These are phyloP conservation scores for Tinamus major DNA, from an alignment of 2,797 vertebrate species.

Conservation along the genomic window DNA sequence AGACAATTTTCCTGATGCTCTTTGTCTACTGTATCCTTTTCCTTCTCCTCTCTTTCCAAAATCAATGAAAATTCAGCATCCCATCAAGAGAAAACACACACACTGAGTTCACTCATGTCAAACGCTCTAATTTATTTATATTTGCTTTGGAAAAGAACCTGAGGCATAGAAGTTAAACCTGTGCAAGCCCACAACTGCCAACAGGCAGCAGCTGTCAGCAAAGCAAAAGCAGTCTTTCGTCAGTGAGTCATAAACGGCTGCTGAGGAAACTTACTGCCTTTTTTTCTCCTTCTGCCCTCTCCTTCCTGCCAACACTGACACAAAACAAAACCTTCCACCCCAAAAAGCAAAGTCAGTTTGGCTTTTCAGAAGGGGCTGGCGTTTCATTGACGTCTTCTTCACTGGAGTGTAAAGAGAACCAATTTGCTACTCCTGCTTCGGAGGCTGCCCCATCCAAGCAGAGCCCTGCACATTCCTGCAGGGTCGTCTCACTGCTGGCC, in stretches of 20 bases:
- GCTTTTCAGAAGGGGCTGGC: neutral
- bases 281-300: neutral
- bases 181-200: neutral
- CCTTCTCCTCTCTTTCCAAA: neutral
- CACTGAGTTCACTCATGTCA: neutral
- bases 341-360: neutral
- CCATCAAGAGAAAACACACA: neutral
- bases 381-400: neutral
- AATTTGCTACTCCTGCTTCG: neutral
- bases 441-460: neutral
- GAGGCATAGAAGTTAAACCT: neutral
- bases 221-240: neutral
- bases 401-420: neutral
- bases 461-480: neutral
- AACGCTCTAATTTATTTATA: neutral
- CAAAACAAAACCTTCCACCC: neutral
- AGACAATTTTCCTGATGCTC: neutral
- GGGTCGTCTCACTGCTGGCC: neutral
- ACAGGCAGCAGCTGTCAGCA: constrained; percentile 29
- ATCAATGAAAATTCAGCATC: neutral
- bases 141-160: neutral
- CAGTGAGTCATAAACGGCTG: neutral
- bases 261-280: neutral
- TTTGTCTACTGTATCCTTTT: neutral
- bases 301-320: neutral